Evolutionary conservation across 2,888 invertebrate genomes (phyloP).

Genomic region (Luperina testacea): DNA sequence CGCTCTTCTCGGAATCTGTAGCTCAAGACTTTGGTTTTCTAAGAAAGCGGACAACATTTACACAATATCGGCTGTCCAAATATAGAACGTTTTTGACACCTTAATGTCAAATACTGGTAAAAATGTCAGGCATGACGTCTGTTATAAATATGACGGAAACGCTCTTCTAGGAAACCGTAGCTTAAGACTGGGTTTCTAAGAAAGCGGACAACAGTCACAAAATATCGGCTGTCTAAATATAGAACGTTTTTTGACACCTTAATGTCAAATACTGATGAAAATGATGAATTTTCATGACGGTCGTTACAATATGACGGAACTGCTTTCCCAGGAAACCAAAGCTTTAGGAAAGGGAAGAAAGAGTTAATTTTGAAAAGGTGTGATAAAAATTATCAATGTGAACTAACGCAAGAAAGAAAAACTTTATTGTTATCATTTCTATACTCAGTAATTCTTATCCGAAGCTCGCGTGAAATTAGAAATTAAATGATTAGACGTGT

Average conservation of each 20-base stretch:
- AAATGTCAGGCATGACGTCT: neutral
- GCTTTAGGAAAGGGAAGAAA: neutral
- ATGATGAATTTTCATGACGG: neutral
- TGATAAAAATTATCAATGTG: neutral
- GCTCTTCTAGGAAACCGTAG: too few species aligned
- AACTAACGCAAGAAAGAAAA: neutral
- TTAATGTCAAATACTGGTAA: neutral
- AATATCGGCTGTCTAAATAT: too few species aligned
- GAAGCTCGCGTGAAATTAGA: slow-evolving; percentile 43
- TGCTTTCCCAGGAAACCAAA: neutral
- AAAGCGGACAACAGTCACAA: neutral
- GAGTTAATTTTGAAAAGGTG: neutral
- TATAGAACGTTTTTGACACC: neutral
- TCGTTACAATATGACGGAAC: neutral
- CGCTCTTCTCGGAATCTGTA: too few species aligned
- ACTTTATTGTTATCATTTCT: neutral
- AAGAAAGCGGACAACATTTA: neutral
- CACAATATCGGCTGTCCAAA: too few species aligned
- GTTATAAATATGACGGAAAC: neutral
- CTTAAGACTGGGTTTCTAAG: neutral
- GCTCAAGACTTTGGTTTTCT: neutral
- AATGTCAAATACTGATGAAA: neutral
- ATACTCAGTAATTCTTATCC: slow-evolving; percentile 24
- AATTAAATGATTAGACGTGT: slow-evolving; percentile 59
- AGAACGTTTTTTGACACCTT: neutral